Percentiles rank a stretch among this genome's conserved stretches.
Evolutionary conservation across 1,140 invertebrate genomes (phyloP).

Genomic region (Sycobia sp.): DNA sequence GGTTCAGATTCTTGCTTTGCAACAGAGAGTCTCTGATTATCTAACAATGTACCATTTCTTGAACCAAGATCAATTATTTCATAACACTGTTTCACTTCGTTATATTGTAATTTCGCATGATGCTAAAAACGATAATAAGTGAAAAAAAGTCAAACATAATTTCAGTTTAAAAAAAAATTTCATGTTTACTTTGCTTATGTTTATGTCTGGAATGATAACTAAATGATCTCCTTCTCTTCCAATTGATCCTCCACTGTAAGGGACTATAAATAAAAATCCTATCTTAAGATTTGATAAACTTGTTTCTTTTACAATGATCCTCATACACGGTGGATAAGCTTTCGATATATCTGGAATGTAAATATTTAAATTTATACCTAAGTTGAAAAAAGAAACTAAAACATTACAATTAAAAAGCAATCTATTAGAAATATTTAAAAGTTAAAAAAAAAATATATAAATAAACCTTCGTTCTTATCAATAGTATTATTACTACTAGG

Average conservation of each 20-base stretch:
- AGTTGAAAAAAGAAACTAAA: neutral
- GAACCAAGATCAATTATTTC: conserved; percentile 81
- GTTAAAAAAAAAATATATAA: conserved; percentile 29
- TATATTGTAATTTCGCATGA: conserved; percentile 76
- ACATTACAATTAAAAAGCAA: neutral
- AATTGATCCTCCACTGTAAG: conserved; percentile 82
- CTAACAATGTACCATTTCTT: conserved; percentile 84
- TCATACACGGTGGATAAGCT: conserved; percentile 82
- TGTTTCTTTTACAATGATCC: conserved; percentile 83
- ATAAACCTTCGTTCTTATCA: conserved; percentile 51
- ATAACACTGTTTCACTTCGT: conserved; percentile 68
- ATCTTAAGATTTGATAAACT: conserved; percentile 69
- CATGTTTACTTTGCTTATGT: conserved; percentile 75
- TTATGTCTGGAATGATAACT: conserved; percentile 78
- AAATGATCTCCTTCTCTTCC: conserved; percentile 79
- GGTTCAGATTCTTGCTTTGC: conserved; percentile 73
- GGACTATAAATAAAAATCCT: conserved; percentile 83
- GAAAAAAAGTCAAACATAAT: neutral
- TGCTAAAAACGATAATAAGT: conserved; percentile 58
- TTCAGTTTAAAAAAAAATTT: conserved; percentile 9
- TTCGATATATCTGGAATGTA: conserved; percentile 70
- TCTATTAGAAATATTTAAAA: neutral
- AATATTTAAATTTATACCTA: conserved; percentile 10
- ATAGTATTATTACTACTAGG: conserved; percentile 48
- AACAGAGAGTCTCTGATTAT: conserved; percentile 76